phyloP scores from a whole-genome alignment of 2,113 vertebrate genomes.

The Erythrocebus patas region DNA sequence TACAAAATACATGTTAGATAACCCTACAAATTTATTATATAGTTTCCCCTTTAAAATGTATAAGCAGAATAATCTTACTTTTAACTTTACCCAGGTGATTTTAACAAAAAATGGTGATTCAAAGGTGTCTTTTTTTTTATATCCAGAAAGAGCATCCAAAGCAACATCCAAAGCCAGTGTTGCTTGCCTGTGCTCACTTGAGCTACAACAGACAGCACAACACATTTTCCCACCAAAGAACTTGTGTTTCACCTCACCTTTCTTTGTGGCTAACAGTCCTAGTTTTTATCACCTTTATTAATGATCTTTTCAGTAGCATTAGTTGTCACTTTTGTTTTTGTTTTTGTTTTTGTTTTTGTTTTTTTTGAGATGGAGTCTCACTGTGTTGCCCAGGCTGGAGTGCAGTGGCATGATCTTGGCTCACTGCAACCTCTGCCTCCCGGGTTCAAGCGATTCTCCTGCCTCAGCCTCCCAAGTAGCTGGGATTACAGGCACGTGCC shows the following conservation, averaged over 20 bases:
- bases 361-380: too few relatives aligned
- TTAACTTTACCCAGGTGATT: background rate
- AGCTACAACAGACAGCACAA: background rate
- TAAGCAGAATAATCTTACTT: background rate
- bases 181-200: background rate
- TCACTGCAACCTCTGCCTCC: too few relatives aligned
- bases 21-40: conserved; percentile 30
- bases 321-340: background rate
- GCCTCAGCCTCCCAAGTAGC: too few relatives aligned
- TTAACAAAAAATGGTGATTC: background rate
- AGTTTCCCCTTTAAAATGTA: background rate
- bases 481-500: too few relatives aligned
- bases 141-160: background rate
- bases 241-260: background rate
- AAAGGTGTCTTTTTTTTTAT: background rate
- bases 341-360: too few relatives aligned
- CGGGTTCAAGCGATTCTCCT: too few relatives aligned
- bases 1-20: background rate
- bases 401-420: too few relatives aligned
- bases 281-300: background rate
- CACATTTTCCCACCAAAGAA: background rate
- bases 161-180: background rate
- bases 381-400: too few relatives aligned
- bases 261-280: background rate
- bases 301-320: background rate